Evolutionary conservation across 2,888 invertebrate genomes (phyloP).

Genomic region (Trichacis sp.): DNA sequence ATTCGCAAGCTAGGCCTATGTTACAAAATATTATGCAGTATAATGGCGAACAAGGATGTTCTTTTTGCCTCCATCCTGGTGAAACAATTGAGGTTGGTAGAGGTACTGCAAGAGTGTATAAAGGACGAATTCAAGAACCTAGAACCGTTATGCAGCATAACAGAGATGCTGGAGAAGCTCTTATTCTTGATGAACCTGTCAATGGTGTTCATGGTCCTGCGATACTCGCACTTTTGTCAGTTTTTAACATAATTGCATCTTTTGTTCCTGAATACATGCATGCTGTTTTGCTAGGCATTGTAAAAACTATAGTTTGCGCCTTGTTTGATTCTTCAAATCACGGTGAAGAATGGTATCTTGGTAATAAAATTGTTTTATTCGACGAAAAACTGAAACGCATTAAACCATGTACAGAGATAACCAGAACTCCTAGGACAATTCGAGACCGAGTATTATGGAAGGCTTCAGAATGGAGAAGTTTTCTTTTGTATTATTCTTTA

Average conservation of each 20-base stretch:
- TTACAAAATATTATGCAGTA: slow-evolving; percentile 20
- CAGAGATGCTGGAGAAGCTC: slow-evolving; percentile 4
- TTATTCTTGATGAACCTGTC: background rate
- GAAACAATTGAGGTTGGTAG: slow-evolving; percentile 8
- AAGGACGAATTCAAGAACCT: background rate
- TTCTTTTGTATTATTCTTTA: slow-evolving; percentile 8
- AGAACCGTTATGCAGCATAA: slow-evolving; percentile 11
- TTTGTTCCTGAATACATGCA: slow-evolving; percentile 29
- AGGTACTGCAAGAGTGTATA: slow-evolving; percentile 21
- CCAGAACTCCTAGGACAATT: slow-evolving; percentile 1
- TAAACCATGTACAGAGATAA: slow-evolving; percentile 16
- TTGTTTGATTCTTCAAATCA: slow-evolving; percentile 1
- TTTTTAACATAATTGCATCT: slow-evolving; percentile 19
- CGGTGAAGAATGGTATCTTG: slow-evolving; percentile 14
- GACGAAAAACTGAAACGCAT: slow-evolving; percentile 7
- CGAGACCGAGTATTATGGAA: background rate
- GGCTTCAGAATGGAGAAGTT: slow-evolving; percentile 1
- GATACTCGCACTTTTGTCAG: background rate
- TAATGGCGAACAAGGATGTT: slow-evolving; percentile 30
- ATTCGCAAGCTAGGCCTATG: slow-evolving; percentile 17
- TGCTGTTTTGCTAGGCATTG: slow-evolving; percentile 8
- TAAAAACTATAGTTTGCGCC: background rate
- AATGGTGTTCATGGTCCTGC: slow-evolving; percentile 25
- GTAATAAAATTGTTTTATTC: slow-evolving; percentile 2
- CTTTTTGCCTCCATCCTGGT: slow-evolving; percentile 26